Base-by-base conservation (phyloP, 2,113 vertebrate genomes). In the Phylloscopus trochiloides region DNA sequence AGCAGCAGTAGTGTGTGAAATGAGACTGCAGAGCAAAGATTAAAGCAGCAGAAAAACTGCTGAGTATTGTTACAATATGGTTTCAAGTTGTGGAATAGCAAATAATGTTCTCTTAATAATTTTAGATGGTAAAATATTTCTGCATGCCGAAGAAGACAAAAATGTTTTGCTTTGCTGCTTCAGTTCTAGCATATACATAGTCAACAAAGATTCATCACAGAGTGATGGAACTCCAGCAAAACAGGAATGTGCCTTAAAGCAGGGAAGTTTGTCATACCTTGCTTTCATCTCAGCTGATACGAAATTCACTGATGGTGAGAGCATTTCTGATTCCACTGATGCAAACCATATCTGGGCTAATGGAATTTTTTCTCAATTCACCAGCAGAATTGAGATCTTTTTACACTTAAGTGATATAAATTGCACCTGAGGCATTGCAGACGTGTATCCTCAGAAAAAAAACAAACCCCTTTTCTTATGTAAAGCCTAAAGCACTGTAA, bases 1-100 rank as follows among this genome's bases (percentile, higher is more conserved):
- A 85, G 31, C 40, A 17, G 10, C 65, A 77, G 34, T 14, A 91
- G 26, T n/a, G 47, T 92, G 76, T 83, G 83, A 88, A 95, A 65
- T 55, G 31, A 58, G 62, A 59, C 17, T 59, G 40, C 24, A 88
- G 45, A 88, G 65, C 17, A 61, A 88, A 76, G 45, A 73, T 73
- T 83, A 83, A 83, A 80, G 59, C 16, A 62, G 42, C 34, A 73
- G 63, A 91, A 77, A 6, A 61, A 66, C 28, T 77, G n/a, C 29
- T 84, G 47, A 89, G 32, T 80, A 62, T 36, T 74, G 34, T 77
- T 58, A 40, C 32, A 50, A 28, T 50, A 70, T 18, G 17, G 12
- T 79, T 93, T 72, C 12, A 57, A 85, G 48, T 17, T 65, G 14
- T 72, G 57, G 21, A 25, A 79, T 14, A 38, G 19, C 2, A 4